Evolutionary conservation across 1,140 invertebrate species (phyloP).

Genomic region (Acromyrmex heyeri): DNA sequence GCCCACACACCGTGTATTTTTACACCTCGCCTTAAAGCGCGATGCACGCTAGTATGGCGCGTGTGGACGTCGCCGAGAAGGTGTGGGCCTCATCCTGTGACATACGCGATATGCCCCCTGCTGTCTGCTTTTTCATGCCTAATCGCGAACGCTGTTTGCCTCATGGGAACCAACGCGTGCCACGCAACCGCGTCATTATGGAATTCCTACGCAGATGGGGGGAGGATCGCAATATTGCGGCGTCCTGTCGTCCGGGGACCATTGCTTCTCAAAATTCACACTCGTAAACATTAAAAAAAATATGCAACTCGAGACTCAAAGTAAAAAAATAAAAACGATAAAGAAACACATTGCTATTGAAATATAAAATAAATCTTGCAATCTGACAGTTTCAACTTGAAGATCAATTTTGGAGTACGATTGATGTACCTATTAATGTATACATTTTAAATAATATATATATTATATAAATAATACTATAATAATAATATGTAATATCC

Average conservation of each 20-base stretch:
- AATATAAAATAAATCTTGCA: not conserved
- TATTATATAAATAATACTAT: not conserved
- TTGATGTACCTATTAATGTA: not conserved
- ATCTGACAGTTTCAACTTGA: not conserved
- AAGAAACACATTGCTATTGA: not conserved
- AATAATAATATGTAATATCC: not conserved
- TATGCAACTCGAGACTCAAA: not conserved
- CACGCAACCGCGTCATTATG: slow-evolving; percentile 65
- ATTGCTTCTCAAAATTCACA: slow-evolving; percentile 16
- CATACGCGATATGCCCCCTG: slow-evolving; percentile 77
- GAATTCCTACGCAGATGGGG: slow-evolving; percentile 48
- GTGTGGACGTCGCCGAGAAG: slow-evolving; percentile 43
- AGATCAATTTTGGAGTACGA: not conserved
- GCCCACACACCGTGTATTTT: slow-evolving; percentile 80
- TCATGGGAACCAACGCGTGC: slow-evolving; percentile 78
- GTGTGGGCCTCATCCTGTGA: slow-evolving; percentile 75
- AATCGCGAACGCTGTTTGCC: slow-evolving; percentile 73
- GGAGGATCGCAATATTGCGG: not conserved
- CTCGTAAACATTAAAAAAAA: not conserved
- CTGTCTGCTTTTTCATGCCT: slow-evolving; percentile 81
- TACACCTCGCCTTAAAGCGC: slow-evolving; percentile 73
- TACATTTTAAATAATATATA: not conserved
- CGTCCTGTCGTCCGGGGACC: not conserved
- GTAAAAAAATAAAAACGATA: slow-evolving; percentile 1
- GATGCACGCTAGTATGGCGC: slow-evolving; percentile 56